phyloP scores from a whole-genome alignment of 2,113 vertebrate species.

The Grantiella picta region DNA sequence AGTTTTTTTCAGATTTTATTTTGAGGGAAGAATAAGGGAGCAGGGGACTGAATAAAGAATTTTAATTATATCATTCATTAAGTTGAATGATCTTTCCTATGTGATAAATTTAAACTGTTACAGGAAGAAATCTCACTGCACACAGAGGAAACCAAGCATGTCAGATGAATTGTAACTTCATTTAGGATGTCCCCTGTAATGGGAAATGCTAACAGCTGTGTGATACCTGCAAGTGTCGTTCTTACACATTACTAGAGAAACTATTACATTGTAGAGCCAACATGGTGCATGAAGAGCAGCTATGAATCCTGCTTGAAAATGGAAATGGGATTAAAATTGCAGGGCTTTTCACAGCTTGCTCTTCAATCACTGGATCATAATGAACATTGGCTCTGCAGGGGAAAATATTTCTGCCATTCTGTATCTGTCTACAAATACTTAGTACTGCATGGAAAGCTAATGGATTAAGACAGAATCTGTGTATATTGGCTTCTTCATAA shows the following conservation, averaged over 20 bases:
- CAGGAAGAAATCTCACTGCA: background rate
- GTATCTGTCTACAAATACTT: background rate
- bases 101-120: background rate
- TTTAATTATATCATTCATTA: background rate
- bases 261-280: background rate
- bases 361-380: background rate
- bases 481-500: background rate
- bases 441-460: background rate
- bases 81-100: background rate
- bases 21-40: background rate
- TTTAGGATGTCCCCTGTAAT: background rate
- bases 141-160: background rate
- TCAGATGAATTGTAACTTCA: background rate
- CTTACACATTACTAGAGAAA: background rate
- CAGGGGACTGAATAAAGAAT: background rate
- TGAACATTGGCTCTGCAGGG: background rate
- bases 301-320: background rate
- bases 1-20: background rate
- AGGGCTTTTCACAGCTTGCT: background rate
- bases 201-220: background rate
- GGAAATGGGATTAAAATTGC: background rate
- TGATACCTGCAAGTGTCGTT: background rate
- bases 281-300: background rate
- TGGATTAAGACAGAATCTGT: background rate
- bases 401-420: background rate